A percentile compares a stretch with the other conserved stretches of the same genome.
These are phyloP conservation scores for Bombus fervidus DNA, from an alignment of 1,140 invertebrate species.

Conservation along the genomic window DNA sequence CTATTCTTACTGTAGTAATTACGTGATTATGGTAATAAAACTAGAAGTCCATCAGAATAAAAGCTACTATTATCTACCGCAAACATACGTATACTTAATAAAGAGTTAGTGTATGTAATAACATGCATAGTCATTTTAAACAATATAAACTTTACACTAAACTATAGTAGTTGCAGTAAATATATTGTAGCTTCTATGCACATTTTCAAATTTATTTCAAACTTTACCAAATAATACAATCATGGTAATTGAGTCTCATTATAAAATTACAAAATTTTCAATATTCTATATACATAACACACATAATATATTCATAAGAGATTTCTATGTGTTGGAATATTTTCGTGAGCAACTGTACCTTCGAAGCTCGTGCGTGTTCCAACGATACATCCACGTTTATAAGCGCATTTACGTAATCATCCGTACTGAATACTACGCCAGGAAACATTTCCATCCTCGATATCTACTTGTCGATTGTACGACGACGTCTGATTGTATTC, in stretches of 20 bases:
- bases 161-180: no score
- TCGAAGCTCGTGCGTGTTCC: background rate
- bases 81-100: background rate
- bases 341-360: no score
- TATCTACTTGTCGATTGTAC: conserved; percentile 28
- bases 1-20: background rate
- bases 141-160: no score
- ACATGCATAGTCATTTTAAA: no score
- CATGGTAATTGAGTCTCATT: no score
- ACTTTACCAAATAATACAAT: background rate
- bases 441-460: conserved; percentile 11
- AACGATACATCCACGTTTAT: conserved; percentile 27
- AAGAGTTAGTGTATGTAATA: background rate
- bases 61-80: background rate
- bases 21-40: background rate
- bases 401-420: background rate
- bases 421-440: background rate
- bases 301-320: no score
- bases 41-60: background rate
- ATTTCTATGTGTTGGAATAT: no score
- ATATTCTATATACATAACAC: no score
- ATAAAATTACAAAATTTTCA: background rate
- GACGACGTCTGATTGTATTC: conserved; percentile 10
- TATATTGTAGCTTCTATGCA: no score
- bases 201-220: background rate